Evolutionary conservation across 2,113 vertebrate species (phyloP).

Genomic region (Trachemys scripta): DNA sequence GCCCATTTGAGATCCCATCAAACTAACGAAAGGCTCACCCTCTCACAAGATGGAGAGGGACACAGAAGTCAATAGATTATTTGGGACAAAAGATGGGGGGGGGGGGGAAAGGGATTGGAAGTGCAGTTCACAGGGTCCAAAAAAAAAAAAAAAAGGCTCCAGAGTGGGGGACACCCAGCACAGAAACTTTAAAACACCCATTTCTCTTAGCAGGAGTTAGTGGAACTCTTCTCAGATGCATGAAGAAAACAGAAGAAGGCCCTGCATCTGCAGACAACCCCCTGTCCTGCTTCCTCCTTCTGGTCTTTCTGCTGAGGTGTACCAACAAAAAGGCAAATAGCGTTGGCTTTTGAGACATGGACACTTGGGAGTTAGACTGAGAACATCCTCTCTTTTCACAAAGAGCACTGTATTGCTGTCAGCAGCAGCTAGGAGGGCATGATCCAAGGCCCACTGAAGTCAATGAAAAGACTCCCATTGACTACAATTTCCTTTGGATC

Average conservation of each 20-base stretch:
- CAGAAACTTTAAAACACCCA: not conserved
- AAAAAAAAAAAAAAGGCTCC: not conserved
- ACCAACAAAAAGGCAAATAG: not conserved
- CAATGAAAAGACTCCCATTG: not conserved
- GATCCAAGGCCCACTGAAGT: not conserved
- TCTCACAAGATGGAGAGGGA: not conserved
- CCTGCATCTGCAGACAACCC: not conserved
- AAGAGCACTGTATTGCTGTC: not conserved
- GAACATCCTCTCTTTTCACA: not conserved
- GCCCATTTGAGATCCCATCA: rapidly evolving
- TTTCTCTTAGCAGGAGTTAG: rapidly evolving
- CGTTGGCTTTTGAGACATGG: not conserved
- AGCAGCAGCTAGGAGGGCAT: rapidly evolving
- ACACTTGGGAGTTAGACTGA: not conserved
- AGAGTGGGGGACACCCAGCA: not conserved
- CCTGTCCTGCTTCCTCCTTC: too few relatives aligned
- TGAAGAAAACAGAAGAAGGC: not conserved
- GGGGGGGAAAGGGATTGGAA: not conserved
- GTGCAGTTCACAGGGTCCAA: rapidly evolving
- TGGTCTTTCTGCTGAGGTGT: not conserved
- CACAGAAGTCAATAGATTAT: not conserved
- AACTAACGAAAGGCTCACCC: not conserved
- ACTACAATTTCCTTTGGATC: not conserved
- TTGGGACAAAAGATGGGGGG: not conserved
- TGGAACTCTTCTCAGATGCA: rapidly evolving